Base-by-base conservation (phyloP, 2,888 invertebrate species). In the Ectemnius cavifrons region DNA sequence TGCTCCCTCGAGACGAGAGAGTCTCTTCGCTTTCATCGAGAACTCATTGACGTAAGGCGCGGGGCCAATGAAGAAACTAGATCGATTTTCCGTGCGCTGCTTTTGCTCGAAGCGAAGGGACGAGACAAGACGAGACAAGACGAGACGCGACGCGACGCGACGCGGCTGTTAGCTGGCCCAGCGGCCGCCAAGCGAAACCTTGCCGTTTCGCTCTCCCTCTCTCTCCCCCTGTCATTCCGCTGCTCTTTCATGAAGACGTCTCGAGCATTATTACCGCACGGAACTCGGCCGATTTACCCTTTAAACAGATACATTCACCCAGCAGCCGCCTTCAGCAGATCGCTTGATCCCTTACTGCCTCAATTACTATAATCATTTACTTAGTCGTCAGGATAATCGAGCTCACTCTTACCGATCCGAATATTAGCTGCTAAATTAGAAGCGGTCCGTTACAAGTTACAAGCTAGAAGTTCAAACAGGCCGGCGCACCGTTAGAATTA, bases 11-110 rank as follows among this genome's bases (percentile, higher is more conserved):
- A 84, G 3, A 80, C 84, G 85, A 85, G 88, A 86, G 88, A 87
- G 87, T 88, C 85, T 87, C 86, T 88, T 90, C 90, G 86, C 90
- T 90, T 90, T 89, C 90, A 86, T 89, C 84, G 82, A 70, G 52
- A 37, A 13, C 52, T 13, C 52, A 52, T 37, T 6, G 37, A 16
- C 52, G 13, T 16, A 52, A 52, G 52, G 16, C 71, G 71, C 69
- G 61, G 75, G 78, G 69, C 23, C 75, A 75, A 80, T 74, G 79
- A 81, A 79, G 84, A 85, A 89, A 89, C 88, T 87, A 85, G 88
- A 89, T 84, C 86, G 83, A 75, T 80, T 71, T 66, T 81, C 73
- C 63, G 76, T 76, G 75, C 73, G 63, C 63, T 66, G 59, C 70
- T 77, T 83, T 81, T 79, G 73, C 73, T 57, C 64, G 14, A 58